phyloP scores from a whole-genome alignment of 30 jellyfish, hydroid and myxozoan genomes.

The Aurelia sp. region DNA sequence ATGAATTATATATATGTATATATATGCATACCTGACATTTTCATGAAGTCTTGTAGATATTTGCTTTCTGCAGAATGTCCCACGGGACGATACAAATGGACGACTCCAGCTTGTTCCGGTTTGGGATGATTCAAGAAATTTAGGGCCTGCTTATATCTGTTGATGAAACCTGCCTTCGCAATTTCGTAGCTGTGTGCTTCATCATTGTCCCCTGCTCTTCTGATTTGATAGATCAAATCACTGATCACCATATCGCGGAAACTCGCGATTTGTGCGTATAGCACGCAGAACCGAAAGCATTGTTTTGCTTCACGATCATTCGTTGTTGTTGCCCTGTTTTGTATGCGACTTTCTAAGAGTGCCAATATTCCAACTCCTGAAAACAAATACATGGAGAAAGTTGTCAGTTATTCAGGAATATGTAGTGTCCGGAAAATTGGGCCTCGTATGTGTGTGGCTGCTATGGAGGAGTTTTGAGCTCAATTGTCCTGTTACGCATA shows the following conservation, averaged over 20 bases:
- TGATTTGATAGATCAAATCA: conserved; percentile 4
- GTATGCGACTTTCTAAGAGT: too few species aligned
- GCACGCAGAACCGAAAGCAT: not conserved
- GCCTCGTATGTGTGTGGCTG: too few species aligned
- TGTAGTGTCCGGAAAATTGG: too few species aligned
- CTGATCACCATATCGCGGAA: conserved; percentile 5
- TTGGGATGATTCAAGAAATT: conserved; percentile 1
- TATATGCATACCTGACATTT: conserved; percentile 3
- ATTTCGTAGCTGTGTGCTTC: conserved; percentile 11
- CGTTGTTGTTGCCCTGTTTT: conserved; percentile 3
- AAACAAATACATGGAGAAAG: too few species aligned
- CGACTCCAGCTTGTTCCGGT: not conserved
- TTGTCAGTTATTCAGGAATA: too few species aligned
- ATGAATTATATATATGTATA: too few species aligned
- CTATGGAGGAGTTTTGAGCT: too few species aligned
- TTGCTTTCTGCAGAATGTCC: conserved; percentile 11
- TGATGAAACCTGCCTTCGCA: not conserved
- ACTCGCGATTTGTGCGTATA: conserved; percentile 1
- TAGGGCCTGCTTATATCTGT: not conserved
- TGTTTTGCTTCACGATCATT: not conserved
- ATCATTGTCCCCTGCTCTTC: conserved; percentile 2
- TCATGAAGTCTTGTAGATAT: not conserved
- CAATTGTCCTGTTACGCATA: too few species aligned
- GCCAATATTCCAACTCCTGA: too few species aligned
- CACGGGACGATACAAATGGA: conserved; percentile 5